Conservation (phyloP, 1,140 invertebrate genomes). For the Delia radicum region DNA sequence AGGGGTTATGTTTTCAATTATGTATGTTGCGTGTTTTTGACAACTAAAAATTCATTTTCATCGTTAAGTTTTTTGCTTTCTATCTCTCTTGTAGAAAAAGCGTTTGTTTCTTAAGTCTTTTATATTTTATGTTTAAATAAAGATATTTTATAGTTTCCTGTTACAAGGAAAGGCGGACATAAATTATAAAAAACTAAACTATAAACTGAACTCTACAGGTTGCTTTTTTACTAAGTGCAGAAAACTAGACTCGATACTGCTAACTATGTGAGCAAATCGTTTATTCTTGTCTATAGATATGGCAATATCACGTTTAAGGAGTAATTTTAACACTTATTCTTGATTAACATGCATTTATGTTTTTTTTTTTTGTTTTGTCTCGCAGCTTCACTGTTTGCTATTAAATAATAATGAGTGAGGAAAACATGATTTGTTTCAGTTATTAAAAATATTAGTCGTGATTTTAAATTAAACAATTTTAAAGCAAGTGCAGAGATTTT, state of each 20-base stretch:
- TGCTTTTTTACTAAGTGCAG: too few relatives aligned
- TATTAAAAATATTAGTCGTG: neutral
- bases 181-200: slow-evolving; percentile 4
- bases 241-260: too few relatives aligned
- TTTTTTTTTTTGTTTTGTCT: neutral
- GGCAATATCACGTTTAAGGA: neutral
- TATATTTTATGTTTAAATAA: slow-evolving; percentile 7
- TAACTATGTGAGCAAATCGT: too few relatives aligned
- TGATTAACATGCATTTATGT: neutral
- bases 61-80: neutral
- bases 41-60: neutral
- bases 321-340: slow-evolving; percentile 6
- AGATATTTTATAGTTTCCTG: slow-evolving; percentile 23
- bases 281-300: too few relatives aligned
- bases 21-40: neutral
- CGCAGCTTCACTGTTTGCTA: neutral
- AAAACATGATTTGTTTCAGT: slow-evolving; percentile 20
- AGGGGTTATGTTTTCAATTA: slow-evolving; percentile 1
- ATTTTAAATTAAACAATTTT: neutral
- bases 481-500: too few relatives aligned
- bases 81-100: neutral
- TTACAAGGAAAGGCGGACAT: slow-evolving; percentile 12
- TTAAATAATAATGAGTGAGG: neutral
- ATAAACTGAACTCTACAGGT: neutral
- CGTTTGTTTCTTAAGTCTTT: neutral